phyloP scores from a whole-genome alignment of 2,113 vertebrate species.

The Poeciliopsis retropinna region DNA sequence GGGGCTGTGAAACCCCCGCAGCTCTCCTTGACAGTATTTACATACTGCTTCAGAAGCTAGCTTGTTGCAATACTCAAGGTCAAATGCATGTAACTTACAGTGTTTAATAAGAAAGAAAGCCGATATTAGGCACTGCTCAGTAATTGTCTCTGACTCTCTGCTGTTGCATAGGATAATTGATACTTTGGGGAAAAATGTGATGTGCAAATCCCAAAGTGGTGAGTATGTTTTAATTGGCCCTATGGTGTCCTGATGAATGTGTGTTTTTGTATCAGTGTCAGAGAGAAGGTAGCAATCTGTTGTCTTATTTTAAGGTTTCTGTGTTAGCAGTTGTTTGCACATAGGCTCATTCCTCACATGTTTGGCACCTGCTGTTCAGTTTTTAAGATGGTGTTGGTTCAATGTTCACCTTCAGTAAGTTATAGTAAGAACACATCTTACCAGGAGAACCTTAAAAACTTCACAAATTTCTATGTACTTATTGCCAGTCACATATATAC shows the following conservation, averaged over 20 bases:
- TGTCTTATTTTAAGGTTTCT: slow-evolving; percentile 6
- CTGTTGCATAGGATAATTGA: slow-evolving; percentile 62
- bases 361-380: not conserved
- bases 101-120: slow-evolving; percentile 50
- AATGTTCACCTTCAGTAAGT: not conserved
- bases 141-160: slow-evolving; percentile 26
- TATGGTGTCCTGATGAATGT: slow-evolving; percentile 40
- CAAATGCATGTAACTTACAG: slow-evolving; percentile 59
- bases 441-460: not conserved
- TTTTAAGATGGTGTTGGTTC: not conserved
- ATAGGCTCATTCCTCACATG: not conserved
- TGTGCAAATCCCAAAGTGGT: slow-evolving; percentile 58
- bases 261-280: slow-evolving; percentile 1
- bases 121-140: slow-evolving; percentile 13
- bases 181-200: slow-evolving; percentile 50
- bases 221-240: slow-evolving; percentile 63
- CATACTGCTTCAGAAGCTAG: slow-evolving; percentile 56
- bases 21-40: slow-evolving; percentile 55
- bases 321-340: slow-evolving; percentile 6
- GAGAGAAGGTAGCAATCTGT: slow-evolving; percentile 11
- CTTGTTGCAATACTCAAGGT: slow-evolving; percentile 70
- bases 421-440: not conserved
- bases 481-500: not conserved
- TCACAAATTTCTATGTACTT: not conserved
- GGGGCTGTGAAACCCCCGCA: slow-evolving; percentile 57